Base-by-base conservation (phyloP, 2,888 invertebrate species). In the Nomada hirtipes region DNA sequence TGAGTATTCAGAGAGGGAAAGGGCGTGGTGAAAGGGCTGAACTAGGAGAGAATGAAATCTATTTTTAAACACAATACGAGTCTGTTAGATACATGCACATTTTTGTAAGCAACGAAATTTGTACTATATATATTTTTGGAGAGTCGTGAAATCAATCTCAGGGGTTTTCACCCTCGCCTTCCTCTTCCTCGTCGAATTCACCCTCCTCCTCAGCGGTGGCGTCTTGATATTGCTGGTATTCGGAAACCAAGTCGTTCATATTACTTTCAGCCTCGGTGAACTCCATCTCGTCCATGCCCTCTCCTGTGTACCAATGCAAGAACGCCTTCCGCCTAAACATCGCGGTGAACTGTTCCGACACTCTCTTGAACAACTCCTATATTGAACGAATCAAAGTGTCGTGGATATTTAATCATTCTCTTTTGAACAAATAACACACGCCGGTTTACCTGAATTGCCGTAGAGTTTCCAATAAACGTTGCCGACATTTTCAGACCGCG, bases 241-340 rank as follows among this genome's bases (percentile, higher is more conserved):
- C 98, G 4, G 97, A 97, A 47, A 98, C 97, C 94, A 98, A 94
- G 94, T 98, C 98, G 93, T 97, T 98, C 96, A 99, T 98, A 95
- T 99, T 99, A 92, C 98, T 98, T 94, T 99, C 98, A 1, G 99
- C 99, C 93, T 99, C 98, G 72, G 98, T 98, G 95, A 98, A 99
- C 94, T 99, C 98, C 98, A 98, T 98, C 94, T 98, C 98, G 94
- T 98, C 98, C 98, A 98, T 98, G 79, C 98, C 98, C 90, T 96
- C 96, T 64, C 96, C 96, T 26, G 96, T 96, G 94, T 96, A 96
- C 96, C 96, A 96, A 93, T 96, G 96, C 82, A 96, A 93, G 94
- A 96, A 96, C 87, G 96, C 96, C 92, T 96, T 96, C 82, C 96
- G 88, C 70, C 93, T 89, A 94, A 96, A 96, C 96, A 96, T 96